Evolutionary conservation across 2,888 invertebrate species (phyloP).

Genomic region (Aproaerema taeniolella): DNA sequence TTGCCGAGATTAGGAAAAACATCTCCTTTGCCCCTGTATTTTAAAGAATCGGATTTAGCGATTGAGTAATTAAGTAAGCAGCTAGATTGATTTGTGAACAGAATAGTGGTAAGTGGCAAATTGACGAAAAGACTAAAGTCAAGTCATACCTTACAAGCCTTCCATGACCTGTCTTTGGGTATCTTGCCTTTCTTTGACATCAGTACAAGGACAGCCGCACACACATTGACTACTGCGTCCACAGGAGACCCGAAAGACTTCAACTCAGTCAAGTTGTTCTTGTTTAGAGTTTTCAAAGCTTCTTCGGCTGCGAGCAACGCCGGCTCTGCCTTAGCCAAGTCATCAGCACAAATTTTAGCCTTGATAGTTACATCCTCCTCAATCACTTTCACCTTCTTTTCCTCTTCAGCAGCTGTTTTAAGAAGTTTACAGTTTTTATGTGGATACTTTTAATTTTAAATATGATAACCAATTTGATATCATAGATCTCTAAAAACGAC

Average conservation of each 20-base stretch:
- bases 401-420: slow-evolving; percentile 86
- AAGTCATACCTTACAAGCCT: slow-evolving; percentile 89
- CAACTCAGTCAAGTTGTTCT: slow-evolving; percentile 94
- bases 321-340: slow-evolving; percentile 94
- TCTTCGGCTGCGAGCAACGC: slow-evolving; percentile 92
- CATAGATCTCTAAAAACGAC: too few relatives aligned
- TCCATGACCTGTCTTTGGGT: slow-evolving; percentile 95
- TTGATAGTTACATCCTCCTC: slow-evolving; percentile 92
- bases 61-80: too few relatives aligned
- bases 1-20: too few relatives aligned
- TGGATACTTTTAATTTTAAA: too few relatives aligned
- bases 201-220: slow-evolving; percentile 92
- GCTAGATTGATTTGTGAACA: too few relatives aligned
- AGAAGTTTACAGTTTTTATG: too few relatives aligned
- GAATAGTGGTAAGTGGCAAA: too few relatives aligned
- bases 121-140: too few relatives aligned
- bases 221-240: slow-evolving; percentile 90
- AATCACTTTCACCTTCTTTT: slow-evolving; percentile 92
- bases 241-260: slow-evolving; percentile 96
- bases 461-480: too few relatives aligned
- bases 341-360: slow-evolving; percentile 91
- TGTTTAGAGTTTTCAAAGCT: slow-evolving; percentile 94
- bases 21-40: too few relatives aligned
- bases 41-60: too few relatives aligned
- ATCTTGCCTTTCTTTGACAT: slow-evolving; percentile 89